phyloP scores from a whole-genome alignment of 2,888 invertebrate species.

The Synergus itoensis region DNA sequence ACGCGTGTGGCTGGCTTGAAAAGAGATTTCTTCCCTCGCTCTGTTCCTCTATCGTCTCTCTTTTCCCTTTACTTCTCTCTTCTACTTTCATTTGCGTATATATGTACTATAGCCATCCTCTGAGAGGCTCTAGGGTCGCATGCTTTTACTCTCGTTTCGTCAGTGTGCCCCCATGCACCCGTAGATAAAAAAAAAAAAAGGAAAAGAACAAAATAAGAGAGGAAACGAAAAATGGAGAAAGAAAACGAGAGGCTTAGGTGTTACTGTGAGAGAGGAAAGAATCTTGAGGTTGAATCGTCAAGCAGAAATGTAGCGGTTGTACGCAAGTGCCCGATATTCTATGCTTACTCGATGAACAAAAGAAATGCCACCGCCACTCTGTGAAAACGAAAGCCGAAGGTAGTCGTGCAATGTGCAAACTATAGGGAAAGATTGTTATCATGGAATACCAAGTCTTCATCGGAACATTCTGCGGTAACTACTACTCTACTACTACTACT shows the following conservation, averaged over 20 bases:
- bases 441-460: neutral
- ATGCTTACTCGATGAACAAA: neutral
- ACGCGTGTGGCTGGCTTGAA: conserved; percentile 24
- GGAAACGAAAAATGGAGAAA: neutral
- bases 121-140: conserved; percentile 23
- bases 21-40: conserved; percentile 14
- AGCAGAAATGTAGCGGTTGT: neutral
- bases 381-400: neutral
- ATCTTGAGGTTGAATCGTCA: neutral
- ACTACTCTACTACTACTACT: neutral
- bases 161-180: neutral
- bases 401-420: neutral
- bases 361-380: neutral
- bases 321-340: conserved; percentile 12
- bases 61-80: conserved; percentile 13
- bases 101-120: conserved; percentile 8
- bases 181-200: neutral
- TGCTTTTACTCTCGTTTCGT: conserved; percentile 32
- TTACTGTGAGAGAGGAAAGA: neutral
- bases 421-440: neutral
- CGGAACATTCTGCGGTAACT: neutral
- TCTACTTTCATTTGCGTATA: conserved; percentile 33
- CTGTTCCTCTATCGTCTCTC: neutral
- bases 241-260: neutral
- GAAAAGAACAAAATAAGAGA: conserved; percentile 6